Conservation (phyloP, 2,113 vertebrate species). For the Pterophyllum scalare region DNA sequence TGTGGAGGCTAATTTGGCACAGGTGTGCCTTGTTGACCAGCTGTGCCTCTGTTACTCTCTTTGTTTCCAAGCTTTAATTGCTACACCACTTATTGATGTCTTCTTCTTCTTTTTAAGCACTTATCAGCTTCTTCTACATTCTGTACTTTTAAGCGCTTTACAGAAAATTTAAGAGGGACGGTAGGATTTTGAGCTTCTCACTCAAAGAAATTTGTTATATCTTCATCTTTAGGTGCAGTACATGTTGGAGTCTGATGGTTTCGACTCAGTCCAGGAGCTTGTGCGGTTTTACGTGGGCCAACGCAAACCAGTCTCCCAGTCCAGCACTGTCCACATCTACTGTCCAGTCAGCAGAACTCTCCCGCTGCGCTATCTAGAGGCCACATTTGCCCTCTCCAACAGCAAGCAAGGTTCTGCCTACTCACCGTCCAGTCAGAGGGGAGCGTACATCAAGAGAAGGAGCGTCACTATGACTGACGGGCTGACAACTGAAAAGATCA, state of each 20-base stretch:
- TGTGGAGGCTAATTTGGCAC: neutral
- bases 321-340: slow-evolving; percentile 90
- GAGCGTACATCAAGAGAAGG: slow-evolving; percentile 93
- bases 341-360: slow-evolving; percentile 96
- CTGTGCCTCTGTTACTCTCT: neutral
- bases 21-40: slow-evolving; percentile 5
- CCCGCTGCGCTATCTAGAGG: slow-evolving; percentile 96
- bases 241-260: slow-evolving; percentile 92
- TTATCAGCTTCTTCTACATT: neutral
- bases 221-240: slow-evolving; percentile 84
- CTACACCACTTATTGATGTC: neutral
- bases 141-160: neutral
- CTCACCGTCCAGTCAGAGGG: slow-evolving; percentile 88
- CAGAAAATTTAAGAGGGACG: neutral
- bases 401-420: slow-evolving; percentile 84
- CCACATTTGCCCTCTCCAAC: slow-evolving; percentile 90
- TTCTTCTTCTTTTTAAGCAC: neutral
- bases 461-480: slow-evolving; percentile 97
- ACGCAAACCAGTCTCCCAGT: slow-evolving; percentile 88
- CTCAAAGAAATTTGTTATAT: neutral
- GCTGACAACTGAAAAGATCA: slow-evolving; percentile 93
- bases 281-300: slow-evolving; percentile 92
- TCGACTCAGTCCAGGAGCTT: slow-evolving; percentile 91
- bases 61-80: slow-evolving; percentile 1
- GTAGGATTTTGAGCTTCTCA: neutral